Evolutionary conservation across 2,797 vertebrate genomes (phyloP).

Genomic region (Schizopygopsis malacanthus): DNA sequence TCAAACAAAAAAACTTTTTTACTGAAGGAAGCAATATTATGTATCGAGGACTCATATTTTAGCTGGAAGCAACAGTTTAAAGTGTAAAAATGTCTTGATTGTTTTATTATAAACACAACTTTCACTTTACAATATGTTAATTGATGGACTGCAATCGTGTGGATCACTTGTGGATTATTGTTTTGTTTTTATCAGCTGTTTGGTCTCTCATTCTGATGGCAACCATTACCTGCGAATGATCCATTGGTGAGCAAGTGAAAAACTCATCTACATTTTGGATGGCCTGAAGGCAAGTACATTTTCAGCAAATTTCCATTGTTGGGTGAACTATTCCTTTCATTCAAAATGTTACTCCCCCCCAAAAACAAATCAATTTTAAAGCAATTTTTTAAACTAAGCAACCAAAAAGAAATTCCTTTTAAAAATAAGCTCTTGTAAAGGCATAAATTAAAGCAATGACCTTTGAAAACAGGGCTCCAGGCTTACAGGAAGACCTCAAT

Average conservation of each 20-base stretch:
- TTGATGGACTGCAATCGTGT: not conserved
- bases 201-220: not conserved
- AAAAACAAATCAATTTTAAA: not conserved
- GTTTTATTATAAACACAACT: not conserved
- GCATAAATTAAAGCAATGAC: constrained; percentile 47
- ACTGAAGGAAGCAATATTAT: not conserved
- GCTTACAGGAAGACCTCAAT: constrained; percentile 50
- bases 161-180: not conserved
- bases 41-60: not conserved
- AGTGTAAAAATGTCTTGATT: not conserved
- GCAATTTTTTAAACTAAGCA: constrained; percentile 8
- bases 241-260: not conserved
- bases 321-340: constrained; percentile 7
- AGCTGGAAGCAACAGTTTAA: not conserved
- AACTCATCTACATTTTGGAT: not conserved
- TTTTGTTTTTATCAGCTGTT: not conserved
- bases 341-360: constrained; percentile 1
- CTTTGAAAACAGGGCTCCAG: constrained; percentile 41
- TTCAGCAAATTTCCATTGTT: not conserved
- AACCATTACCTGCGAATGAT: not conserved
- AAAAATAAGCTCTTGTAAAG: constrained; percentile 35
- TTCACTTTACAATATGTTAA: not conserved
- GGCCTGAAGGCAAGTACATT: not conserved
- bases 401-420: constrained; percentile 34
- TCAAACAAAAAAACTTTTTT: not conserved